Conservation (phyloP, 2,888 invertebrate genomes). For the Plebejus melissa region DNA sequence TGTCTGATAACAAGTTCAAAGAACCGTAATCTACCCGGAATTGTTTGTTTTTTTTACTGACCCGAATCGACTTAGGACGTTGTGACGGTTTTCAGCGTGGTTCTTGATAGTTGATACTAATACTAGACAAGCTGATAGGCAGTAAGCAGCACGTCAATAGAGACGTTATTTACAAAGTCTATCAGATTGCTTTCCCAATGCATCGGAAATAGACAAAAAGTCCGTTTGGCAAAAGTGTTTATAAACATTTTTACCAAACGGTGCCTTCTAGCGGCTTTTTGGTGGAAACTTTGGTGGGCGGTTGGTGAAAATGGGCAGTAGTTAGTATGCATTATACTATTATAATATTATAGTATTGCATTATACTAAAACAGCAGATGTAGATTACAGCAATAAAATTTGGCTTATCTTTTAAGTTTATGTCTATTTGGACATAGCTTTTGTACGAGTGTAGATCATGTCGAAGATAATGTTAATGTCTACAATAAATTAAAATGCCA, state of each 20-base stretch:
- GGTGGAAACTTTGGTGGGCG: too few species aligned
- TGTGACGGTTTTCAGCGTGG: background rate
- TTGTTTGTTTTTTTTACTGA: slow-evolving; percentile 8
- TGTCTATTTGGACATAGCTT: background rate
- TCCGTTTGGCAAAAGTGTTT: too few species aligned
- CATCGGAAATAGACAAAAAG: background rate
- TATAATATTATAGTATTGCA: background rate
- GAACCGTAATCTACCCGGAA: slow-evolving; percentile 2
- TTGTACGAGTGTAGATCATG: slow-evolving; percentile 14
- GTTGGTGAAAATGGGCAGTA: background rate
- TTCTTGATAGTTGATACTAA: background rate
- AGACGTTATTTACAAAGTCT: too few species aligned
- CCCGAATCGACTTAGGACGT: background rate
- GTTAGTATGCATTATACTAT: too few species aligned
- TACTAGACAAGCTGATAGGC: too few species aligned
- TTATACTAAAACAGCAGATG: background rate
- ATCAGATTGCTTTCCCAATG: background rate
- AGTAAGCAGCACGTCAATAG: too few species aligned
- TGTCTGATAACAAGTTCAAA: slow-evolving; percentile 12
- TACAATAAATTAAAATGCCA: slow-evolving; percentile 14
- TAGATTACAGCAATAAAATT: background rate
- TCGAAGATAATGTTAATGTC: slow-evolving; percentile 16
- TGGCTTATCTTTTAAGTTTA: slow-evolving; percentile 1
- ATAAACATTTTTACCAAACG: too few species aligned
- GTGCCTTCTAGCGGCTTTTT: background rate